These are phyloP conservation scores for Nipponacmea schrenckii DNA, from an alignment of 2,888 invertebrate genomes.

Conservation along the genomic window DNA sequence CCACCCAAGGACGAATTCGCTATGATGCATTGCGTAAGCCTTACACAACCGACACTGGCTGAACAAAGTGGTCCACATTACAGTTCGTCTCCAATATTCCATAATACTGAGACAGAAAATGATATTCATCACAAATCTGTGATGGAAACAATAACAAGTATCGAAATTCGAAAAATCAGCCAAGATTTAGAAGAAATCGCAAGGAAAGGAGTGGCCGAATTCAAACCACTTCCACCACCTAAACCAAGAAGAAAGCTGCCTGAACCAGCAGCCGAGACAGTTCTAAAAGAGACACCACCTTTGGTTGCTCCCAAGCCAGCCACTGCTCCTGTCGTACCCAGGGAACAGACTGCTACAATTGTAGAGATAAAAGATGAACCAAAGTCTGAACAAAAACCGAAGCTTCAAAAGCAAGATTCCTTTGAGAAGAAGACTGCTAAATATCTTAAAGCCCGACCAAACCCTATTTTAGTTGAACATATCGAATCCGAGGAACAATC, in stretches of 20 bases:
- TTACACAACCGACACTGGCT: conserved; percentile 16
- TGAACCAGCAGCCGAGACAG: conserved; percentile 51
- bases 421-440: conserved; percentile 53
- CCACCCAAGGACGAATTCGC: conserved; percentile 16
- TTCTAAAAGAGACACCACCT: background rate
- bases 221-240: conserved; percentile 39
- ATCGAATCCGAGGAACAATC: conserved; percentile 54
- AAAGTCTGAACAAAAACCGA: background rate
- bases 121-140: conserved; percentile 14
- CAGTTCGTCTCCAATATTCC: background rate
- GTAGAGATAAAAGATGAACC: conserved; percentile 13
- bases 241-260: conserved; percentile 54
- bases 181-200: conserved; percentile 38
- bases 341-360: conserved; percentile 7
- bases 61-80: background rate
- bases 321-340: background rate
- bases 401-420: conserved; percentile 44
- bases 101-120: background rate
- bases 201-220: conserved; percentile 28
- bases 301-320: conserved; percentile 36
- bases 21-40: conserved; percentile 14
- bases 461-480: conserved; percentile 52
- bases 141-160: conserved; percentile 30
- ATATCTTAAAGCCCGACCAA: conserved; percentile 57
- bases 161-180: conserved; percentile 36